Base-by-base conservation (phyloP, 2,113 vertebrate genomes). In the Chroicocephalus ridibundus region DNA sequence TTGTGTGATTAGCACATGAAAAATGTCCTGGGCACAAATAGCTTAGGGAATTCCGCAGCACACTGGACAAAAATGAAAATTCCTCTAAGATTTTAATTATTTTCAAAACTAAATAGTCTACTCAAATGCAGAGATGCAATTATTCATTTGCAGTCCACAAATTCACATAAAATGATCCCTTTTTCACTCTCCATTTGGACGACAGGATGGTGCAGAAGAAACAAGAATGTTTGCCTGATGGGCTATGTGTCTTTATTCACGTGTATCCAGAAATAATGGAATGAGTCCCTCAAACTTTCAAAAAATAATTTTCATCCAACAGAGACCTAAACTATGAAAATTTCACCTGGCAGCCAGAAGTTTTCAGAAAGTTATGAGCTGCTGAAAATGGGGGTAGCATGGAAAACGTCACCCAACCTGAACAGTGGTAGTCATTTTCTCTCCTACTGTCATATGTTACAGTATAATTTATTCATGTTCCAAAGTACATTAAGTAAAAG, bases 391-490 rank as follows among this genome's bases (percentile, higher is more conserved):
- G 66, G 65, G 70, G 55, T 82, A 93, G 88, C 70, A 94, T 74
- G 62, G 84, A 74, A 96, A 95, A 91, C 80, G 62, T 92, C 95
- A 95, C 74, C 79, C 31, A 87, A 70, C 61, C 80, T 91, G 80
- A 94, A 74, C 44, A 62, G 86, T 27, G 64, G 65, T 51, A 94
- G 78, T 95, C 91, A 82, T 85, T 92, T 94, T 97, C 78, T 91
- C 58, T 89, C 64, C 91, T 57, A 27, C 95, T 82, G 32, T 86
- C 92, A 86, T 92, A 69, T 47, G 74, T 76, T 92, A 61, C 54
- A 2, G 2, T 82, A 89, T 96, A 89, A 95, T 94, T 96, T 96
- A 96, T 96, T 95, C 86, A 93, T 95, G 61, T 90, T 91, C 58
- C 58, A 87, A 94, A 91, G 78, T 77, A 74, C 55, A 58, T 87